phyloP scores from a whole-genome alignment of 2,888 invertebrate species.

The Drosophila merina region DNA sequence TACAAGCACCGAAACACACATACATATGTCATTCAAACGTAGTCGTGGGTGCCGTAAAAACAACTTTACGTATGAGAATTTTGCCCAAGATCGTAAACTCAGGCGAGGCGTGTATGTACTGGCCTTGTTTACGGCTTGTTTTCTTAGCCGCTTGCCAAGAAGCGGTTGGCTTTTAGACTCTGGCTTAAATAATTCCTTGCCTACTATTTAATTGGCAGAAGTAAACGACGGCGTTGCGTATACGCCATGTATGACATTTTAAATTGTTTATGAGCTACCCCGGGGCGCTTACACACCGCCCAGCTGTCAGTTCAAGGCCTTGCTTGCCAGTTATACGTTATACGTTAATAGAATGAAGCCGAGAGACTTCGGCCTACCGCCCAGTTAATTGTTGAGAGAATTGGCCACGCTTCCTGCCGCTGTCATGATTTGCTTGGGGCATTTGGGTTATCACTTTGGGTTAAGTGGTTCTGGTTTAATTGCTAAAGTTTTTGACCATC shows the following conservation, averaged over 20 bases:
- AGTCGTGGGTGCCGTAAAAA: slow-evolving; percentile 74
- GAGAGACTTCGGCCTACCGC: slow-evolving; percentile 38
- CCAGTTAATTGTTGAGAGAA: slow-evolving; percentile 71
- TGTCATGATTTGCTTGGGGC: slow-evolving; percentile 68
- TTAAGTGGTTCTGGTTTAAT: slow-evolving; percentile 60
- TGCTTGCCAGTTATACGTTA: slow-evolving; percentile 21
- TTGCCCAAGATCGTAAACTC: slow-evolving; percentile 65
- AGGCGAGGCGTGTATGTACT: slow-evolving; percentile 29
- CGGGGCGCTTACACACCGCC: slow-evolving; percentile 30
- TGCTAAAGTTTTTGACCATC: slow-evolving; percentile 47
- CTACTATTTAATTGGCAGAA: slow-evolving; percentile 62
- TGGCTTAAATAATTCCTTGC: slow-evolving; percentile 58
- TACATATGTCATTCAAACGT: slow-evolving; percentile 57
- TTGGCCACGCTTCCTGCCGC: slow-evolving; percentile 60
- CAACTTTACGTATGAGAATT: slow-evolving; percentile 57
- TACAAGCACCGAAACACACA: slow-evolving; percentile 31
- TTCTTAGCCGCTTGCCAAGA: slow-evolving; percentile 56
- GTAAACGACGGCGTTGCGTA: slow-evolving; percentile 58
- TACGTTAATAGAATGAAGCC: slow-evolving; percentile 66
- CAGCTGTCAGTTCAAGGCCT: slow-evolving; percentile 20
- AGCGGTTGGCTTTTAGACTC: slow-evolving; percentile 36
- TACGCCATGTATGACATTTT: slow-evolving; percentile 75
- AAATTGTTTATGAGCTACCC: slow-evolving; percentile 73
- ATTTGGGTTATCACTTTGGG: slow-evolving; percentile 42
- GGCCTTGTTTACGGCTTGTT: slow-evolving; percentile 68